These are phyloP conservation scores for Parapristionchus giblindavisi DNA, from an alignment of 2,888 invertebrate species.

Conservation along the genomic window DNA sequence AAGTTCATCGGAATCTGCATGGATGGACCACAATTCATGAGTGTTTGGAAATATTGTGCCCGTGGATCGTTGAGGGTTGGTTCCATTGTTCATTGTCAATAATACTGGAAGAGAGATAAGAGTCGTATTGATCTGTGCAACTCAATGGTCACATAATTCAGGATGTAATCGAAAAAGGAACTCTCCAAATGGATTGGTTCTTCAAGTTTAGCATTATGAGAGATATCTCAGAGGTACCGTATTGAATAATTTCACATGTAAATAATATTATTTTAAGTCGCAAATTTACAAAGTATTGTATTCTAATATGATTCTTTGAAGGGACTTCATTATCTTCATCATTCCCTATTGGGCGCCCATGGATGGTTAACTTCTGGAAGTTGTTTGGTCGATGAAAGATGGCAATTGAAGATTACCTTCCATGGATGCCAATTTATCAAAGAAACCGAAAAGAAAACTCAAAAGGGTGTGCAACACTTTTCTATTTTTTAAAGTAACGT, in stretches of 20 bases:
- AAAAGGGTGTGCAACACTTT: conserved; percentile 7
- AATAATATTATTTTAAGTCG: background rate
- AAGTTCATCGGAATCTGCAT: conserved; percentile 31
- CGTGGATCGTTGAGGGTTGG: conserved; percentile 15
- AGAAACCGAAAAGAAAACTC: background rate
- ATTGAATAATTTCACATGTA: background rate
- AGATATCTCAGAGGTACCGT: conserved; percentile 27
- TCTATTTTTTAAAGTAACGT: no score
- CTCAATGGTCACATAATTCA: no score
- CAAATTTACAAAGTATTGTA: background rate
- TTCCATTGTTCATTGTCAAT: no score
- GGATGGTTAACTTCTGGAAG: conserved; percentile 24
- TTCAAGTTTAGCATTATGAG: conserved; percentile 35
- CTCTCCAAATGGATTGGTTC: conserved; percentile 32
- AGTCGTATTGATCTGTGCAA: no score
- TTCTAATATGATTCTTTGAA: background rate
- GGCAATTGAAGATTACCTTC: conserved; percentile 36
- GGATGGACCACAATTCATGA: conserved; percentile 30
- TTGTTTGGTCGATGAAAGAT: conserved; percentile 27
- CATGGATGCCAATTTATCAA: conserved; percentile 23
- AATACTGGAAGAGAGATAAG: no score
- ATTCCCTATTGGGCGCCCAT: background rate
- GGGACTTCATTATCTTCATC: conserved; percentile 35
- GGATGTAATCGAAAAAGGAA: conserved; percentile 30
- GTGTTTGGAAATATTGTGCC: conserved; percentile 7